These are phyloP conservation scores for Cryptoprocta ferox DNA, from an alignment of 2,797 vertebrate genomes.

Conservation along the genomic window DNA sequence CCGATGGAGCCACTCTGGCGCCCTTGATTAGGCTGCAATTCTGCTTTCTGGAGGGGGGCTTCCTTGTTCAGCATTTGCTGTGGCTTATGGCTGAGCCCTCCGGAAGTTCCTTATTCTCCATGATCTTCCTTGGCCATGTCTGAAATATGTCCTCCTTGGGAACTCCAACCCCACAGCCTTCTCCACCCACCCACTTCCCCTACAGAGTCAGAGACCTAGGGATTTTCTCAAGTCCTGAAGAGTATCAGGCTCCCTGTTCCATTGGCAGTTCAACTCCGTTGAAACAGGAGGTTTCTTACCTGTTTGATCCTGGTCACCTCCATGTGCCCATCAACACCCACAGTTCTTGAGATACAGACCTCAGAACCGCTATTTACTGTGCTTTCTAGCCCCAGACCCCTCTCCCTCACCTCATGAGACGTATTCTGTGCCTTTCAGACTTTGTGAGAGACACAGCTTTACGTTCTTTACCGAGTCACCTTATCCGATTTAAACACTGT, in stretches of 20 bases:
- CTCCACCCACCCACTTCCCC: neutral
- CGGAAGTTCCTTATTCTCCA: neutral
- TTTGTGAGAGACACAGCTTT: neutral
- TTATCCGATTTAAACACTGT: neutral
- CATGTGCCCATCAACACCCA: rapidly evolving
- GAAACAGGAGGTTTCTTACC: neutral
- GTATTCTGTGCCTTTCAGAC: neutral
- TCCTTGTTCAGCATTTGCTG: neutral
- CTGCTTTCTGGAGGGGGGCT: neutral
- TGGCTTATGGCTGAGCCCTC: neutral
- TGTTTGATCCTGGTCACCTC: neutral
- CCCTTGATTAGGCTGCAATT: neutral
- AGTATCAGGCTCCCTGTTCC: neutral
- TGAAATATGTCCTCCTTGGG: neutral
- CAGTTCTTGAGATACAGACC: neutral
- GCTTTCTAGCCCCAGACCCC: neutral
- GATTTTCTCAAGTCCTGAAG: neutral
- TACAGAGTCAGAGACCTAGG: neutral
- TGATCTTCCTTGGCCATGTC: neutral
- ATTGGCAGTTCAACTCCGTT: neutral
- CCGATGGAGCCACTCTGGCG: too few relatives aligned
- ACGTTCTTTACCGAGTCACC: neutral
- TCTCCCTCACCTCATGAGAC: neutral
- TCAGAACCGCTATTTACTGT: neutral
- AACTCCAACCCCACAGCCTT: neutral